Conservation (phyloP, 2,113 vertebrate species). For the Colistium nudipinnis region DNA sequence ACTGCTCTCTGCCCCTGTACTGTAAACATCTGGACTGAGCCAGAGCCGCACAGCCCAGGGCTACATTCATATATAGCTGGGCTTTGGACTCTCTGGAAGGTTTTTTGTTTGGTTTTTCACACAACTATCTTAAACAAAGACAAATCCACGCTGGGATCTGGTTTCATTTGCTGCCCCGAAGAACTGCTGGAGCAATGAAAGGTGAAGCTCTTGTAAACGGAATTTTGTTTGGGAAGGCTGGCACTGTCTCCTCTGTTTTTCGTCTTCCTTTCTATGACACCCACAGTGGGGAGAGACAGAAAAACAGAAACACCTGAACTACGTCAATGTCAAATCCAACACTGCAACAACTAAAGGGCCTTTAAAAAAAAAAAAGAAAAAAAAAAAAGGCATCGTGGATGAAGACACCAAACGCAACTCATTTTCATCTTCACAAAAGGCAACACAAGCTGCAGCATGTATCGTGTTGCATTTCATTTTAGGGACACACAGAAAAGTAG, state of each 20-base stretch:
- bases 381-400: neutral
- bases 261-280: neutral
- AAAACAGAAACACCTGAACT: neutral
- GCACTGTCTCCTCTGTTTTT: neutral
- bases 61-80: conserved; percentile 37
- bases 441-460: neutral
- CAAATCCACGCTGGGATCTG: conserved; percentile 13
- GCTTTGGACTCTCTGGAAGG: conserved; percentile 13
- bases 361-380: neutral
- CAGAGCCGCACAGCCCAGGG: conserved; percentile 16
- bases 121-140: conserved; percentile 37
- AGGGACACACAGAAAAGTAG: neutral
- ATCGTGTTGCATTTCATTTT: neutral
- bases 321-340: neutral
- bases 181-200: neutral
- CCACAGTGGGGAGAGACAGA: neutral
- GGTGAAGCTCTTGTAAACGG: neutral
- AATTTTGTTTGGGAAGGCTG: conserved; percentile 2
- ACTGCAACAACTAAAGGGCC: neutral
- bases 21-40: conserved; percentile 54
- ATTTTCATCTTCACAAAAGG: neutral
- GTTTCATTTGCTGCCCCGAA: conserved; percentile 5
- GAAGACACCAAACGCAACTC: neutral
- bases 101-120: conserved; percentile 52
- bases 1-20: conserved; percentile 31